Evolutionary conservation across 2,113 vertebrate species (phyloP).

Genomic region (Erpornis zantholeuca): DNA sequence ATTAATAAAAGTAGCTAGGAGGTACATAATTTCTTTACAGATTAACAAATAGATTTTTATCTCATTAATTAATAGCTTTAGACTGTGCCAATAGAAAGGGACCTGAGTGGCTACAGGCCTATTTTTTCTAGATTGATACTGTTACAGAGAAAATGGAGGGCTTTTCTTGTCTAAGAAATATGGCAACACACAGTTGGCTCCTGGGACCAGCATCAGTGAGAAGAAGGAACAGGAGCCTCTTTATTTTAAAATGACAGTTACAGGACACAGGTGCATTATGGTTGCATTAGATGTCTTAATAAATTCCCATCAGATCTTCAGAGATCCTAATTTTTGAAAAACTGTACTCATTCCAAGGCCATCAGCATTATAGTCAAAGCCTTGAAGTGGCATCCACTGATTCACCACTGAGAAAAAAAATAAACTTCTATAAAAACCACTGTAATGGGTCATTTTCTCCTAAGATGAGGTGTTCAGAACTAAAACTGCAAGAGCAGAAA

Average conservation of each 20-base stretch:
- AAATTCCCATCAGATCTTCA: not conserved
- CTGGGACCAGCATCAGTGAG: not conserved
- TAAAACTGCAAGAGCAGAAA: not conserved
- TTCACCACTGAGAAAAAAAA: not conserved
- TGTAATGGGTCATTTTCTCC: not conserved
- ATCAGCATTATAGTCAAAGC: not conserved
- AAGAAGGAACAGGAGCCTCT: not conserved
- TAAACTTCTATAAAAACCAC: not conserved
- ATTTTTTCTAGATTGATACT: not conserved
- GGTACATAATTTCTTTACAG: not conserved
- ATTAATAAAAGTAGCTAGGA: not conserved
- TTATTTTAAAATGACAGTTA: not conserved
- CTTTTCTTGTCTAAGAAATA: conserved; percentile 1
- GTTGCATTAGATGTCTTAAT: not conserved
- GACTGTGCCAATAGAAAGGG: not conserved
- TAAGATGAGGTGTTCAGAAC: not conserved
- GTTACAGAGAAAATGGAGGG: not conserved
- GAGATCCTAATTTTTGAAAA: conserved; percentile 20
- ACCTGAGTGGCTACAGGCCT: not conserved
- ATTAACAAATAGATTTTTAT: not conserved
- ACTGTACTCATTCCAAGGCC: not conserved
- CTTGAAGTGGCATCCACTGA: not conserved
- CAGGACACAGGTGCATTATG: not conserved
- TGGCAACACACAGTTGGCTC: not conserved
- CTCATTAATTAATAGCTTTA: not conserved